Conservation (phyloP, 2,113 vertebrate species). For the Corynorhinus townsendii region DNA sequence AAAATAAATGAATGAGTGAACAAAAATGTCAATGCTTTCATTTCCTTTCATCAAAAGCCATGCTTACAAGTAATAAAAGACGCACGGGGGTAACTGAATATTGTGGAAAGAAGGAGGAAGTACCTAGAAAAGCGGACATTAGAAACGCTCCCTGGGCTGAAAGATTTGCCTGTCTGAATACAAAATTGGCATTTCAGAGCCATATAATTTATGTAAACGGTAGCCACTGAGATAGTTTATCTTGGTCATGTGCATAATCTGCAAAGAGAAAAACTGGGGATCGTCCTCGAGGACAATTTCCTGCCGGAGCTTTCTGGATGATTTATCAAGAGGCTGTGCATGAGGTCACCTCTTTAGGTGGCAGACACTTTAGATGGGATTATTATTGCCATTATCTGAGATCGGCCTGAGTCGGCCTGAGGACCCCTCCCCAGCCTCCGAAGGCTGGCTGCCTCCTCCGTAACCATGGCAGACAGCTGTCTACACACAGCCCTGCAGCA, state of each 20-base stretch:
- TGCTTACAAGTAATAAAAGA: slow-evolving; percentile 65
- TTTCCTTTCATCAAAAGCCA: slow-evolving; percentile 64
- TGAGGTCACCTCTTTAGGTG: slow-evolving; percentile 16
- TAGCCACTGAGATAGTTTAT: slow-evolving; percentile 45
- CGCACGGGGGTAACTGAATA: slow-evolving; percentile 17
- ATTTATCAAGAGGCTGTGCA: slow-evolving; percentile 30
- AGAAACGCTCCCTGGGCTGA: slow-evolving; percentile 50
- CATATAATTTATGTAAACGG: slow-evolving; percentile 55
- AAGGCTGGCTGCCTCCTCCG: neutral
- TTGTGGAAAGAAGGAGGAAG: slow-evolving; percentile 47
- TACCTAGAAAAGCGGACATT: slow-evolving; percentile 38
- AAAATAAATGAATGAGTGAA: slow-evolving; percentile 63
- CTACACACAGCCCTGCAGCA: neutral
- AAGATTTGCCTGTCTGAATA: slow-evolving; percentile 41
- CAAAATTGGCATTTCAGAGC: slow-evolving; percentile 59
- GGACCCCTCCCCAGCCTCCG: neutral
- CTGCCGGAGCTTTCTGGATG: neutral
- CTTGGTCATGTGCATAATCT: slow-evolving; percentile 32
- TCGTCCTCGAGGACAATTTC: neutral
- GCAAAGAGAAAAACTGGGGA: slow-evolving; percentile 7
- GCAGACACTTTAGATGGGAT: neutral
- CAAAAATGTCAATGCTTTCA: slow-evolving; percentile 59
- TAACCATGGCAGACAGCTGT: slow-evolving; percentile 33
- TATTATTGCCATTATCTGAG: neutral
- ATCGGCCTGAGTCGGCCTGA: neutral